Evolutionary conservation across 2,797 vertebrate species (phyloP).

Genomic region (Hirundo rustica): DNA sequence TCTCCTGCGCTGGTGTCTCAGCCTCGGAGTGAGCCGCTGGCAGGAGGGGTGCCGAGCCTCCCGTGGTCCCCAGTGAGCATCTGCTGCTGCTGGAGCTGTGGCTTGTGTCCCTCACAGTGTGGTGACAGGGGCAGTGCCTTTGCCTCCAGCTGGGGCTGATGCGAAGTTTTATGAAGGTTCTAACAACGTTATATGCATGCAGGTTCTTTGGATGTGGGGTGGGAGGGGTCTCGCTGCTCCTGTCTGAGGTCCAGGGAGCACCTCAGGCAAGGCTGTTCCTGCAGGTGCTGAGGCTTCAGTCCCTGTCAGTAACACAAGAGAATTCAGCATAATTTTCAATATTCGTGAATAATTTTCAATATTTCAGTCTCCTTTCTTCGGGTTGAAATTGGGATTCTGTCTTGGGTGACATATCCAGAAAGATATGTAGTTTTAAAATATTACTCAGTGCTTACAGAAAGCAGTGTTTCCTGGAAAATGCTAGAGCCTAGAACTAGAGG

Average conservation of each 20-base stretch:
- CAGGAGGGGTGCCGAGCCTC: background rate
- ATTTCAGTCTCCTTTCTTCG: background rate
- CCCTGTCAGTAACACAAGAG: background rate
- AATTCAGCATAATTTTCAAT: background rate
- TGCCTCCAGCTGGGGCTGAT: background rate
- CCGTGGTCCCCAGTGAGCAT: accelerated
- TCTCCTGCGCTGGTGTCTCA: background rate
- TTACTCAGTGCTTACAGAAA: background rate
- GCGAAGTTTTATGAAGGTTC: background rate
- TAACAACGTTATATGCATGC: background rate
- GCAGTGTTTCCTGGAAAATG: background rate
- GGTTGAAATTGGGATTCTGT: background rate
- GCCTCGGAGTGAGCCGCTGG: accelerated
- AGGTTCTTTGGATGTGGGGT: background rate
- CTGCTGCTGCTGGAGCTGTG: background rate
- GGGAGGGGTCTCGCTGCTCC: background rate
- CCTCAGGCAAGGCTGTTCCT: background rate
- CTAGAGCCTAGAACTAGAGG: background rate
- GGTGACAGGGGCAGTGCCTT: background rate
- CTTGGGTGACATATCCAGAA: background rate
- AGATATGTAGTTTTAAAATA: background rate
- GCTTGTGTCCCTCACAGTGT: background rate
- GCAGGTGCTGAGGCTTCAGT: background rate
- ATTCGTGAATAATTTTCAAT: background rate
- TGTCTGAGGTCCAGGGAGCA: background rate